Evolutionary conservation across 1,140 invertebrate species (phyloP).

Genomic region (Ostrea edulis): DNA sequence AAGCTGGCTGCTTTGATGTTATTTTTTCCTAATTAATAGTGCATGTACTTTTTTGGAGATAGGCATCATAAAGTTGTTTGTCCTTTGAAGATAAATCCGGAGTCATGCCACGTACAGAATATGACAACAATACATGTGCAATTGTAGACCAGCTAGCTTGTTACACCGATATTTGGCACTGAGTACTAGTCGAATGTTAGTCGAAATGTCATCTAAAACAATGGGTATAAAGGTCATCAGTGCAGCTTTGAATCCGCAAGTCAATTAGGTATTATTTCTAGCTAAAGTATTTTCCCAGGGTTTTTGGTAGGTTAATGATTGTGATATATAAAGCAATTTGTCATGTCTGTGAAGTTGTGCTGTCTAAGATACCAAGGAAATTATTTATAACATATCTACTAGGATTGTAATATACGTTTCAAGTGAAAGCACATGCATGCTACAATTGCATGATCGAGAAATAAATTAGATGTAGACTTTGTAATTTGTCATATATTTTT

Average conservation of each 20-base stretch:
- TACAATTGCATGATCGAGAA: neutral
- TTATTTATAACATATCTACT: conserved; percentile 2
- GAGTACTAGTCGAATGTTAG: neutral
- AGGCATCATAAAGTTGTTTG: conserved; percentile 23
- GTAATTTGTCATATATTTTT: conserved; percentile 23
- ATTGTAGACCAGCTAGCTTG: neutral
- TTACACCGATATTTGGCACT: conserved; percentile 16
- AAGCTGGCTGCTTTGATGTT: neutral
- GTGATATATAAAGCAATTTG: conserved; percentile 11
- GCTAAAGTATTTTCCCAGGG: conserved; percentile 24
- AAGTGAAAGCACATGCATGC: neutral
- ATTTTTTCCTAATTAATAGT: conserved; percentile 37
- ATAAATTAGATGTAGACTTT: neutral
- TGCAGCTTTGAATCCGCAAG: neutral
- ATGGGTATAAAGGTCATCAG: neutral
- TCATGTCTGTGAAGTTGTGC: neutral
- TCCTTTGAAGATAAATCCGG: conserved; percentile 10
- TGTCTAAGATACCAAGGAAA: conserved; percentile 18
- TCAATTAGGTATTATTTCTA: conserved; percentile 29
- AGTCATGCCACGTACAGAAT: neutral
- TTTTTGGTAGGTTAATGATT: conserved; percentile 6
- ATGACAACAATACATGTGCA: neutral
- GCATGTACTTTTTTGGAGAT: conserved; percentile 21
- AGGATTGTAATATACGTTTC: neutral
- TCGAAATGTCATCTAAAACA: conserved; percentile 17